These are phyloP conservation scores for Xestia c-nigrum DNA, from an alignment of 2,888 invertebrate genomes.

Conservation along the genomic window DNA sequence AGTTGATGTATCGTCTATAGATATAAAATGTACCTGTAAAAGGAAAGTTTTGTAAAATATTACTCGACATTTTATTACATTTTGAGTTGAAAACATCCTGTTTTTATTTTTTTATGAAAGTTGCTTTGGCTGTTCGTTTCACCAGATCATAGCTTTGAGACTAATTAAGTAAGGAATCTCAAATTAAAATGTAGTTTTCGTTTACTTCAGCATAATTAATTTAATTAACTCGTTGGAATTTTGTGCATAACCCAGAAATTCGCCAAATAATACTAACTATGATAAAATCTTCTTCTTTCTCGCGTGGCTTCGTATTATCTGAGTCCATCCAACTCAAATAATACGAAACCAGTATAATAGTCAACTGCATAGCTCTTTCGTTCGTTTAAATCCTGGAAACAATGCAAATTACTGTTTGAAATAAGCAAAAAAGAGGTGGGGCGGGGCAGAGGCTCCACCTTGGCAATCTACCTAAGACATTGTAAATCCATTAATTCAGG, in stretches of 20 bases:
- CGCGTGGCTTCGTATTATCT: no score
- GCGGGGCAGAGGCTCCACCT: no score
- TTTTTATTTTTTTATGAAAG: neutral
- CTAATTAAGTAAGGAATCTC: neutral
- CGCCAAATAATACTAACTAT: neutral
- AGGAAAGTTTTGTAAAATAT: conserved; percentile 42
- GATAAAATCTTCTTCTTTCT: no score
- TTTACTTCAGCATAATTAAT: neutral
- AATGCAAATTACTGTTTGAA: no score
- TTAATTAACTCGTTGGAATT: neutral
- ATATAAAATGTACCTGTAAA: conserved; percentile 41
- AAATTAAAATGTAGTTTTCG: neutral
- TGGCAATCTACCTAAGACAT: neutral
- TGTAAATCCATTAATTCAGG: neutral
- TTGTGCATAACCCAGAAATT: neutral
- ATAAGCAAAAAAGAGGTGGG: no score
- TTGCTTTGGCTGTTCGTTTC: neutral
- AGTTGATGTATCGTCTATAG: conserved; percentile 59
- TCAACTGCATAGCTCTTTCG: no score
- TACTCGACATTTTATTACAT: conserved; percentile 32
- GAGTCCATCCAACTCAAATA: no score
- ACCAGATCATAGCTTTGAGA: neutral
- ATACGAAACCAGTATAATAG: no score
- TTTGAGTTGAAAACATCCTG: conserved; percentile 8
- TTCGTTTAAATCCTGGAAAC: no score